Conservation (phyloP, 2,113 vertebrate species). For the Lophochroa leadbeateri region DNA sequence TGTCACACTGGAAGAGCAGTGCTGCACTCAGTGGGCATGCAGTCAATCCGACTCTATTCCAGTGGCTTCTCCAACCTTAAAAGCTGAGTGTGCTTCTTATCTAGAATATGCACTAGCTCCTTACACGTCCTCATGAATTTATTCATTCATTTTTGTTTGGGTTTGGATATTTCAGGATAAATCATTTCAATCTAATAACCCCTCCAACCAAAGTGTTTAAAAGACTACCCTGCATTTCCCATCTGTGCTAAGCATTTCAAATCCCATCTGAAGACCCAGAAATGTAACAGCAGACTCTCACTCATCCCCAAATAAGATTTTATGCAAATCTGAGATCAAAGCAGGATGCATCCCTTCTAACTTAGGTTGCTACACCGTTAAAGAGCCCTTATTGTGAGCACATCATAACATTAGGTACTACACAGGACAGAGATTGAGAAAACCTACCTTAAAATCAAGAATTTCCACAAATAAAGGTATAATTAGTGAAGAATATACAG, state of each 20-base stretch:
- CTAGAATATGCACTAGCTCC: not conserved
- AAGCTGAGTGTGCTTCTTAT: not conserved
- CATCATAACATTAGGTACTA: not conserved
- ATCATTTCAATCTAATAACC: not conserved
- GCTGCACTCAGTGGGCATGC: not conserved
- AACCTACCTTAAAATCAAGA: not conserved
- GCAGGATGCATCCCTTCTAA: not conserved
- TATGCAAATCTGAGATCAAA: conserved; percentile 16
- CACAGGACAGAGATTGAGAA: not conserved
- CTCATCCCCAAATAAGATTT: not conserved
- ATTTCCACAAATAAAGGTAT: not conserved
- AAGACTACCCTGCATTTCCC: not conserved
- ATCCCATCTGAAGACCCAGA: not conserved
- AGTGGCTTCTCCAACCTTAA: not conserved
- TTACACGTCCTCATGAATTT: not conserved
- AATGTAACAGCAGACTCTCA: not conserved
- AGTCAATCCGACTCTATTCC: not conserved
- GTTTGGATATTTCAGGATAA: not conserved
- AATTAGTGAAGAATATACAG: not conserved
- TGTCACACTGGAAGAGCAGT: not conserved
- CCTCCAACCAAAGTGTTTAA: not conserved
- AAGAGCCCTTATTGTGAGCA: not conserved
- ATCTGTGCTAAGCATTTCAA: not conserved
- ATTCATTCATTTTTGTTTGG: not conserved
- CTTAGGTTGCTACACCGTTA: not conserved